Percentiles rank a stretch among this genome's conserved stretches.
These are phyloP conservation scores for Hesperophylax magnus DNA, from an alignment of 1,140 invertebrate genomes.

Conservation along the genomic window DNA sequence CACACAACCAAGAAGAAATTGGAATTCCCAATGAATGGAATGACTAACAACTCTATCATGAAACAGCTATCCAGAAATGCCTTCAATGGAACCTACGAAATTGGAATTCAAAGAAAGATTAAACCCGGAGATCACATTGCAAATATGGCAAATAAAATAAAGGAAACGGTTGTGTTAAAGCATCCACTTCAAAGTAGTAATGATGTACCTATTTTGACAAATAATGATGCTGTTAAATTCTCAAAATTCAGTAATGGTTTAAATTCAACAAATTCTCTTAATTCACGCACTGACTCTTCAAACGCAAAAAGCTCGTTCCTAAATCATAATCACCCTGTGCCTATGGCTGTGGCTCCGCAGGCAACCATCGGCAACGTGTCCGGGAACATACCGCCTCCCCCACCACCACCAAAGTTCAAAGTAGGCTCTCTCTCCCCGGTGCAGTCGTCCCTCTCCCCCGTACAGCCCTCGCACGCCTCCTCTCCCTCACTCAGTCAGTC, in stretches of 20 bases:
- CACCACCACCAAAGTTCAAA: constrained; percentile 45
- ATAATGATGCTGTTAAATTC: constrained; percentile 41
- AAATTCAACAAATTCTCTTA: background rate
- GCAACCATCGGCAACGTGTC: background rate
- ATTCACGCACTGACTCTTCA: background rate
- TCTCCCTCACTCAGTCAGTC: constrained; percentile 49
- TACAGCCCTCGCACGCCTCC: background rate
- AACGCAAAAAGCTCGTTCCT: constrained; percentile 14
- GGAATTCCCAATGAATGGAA: constrained; percentile 65
- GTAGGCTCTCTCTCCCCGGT: constrained; percentile 8
- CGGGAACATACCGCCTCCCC: constrained; percentile 39
- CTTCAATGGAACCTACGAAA: constrained; percentile 68
- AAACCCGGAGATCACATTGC: constrained; percentile 69
- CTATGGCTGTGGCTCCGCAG: background rate
- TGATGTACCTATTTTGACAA: background rate
- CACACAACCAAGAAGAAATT: constrained; percentile 18
- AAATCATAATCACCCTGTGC: background rate
- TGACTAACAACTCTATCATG: constrained; percentile 72
- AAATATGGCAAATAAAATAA: constrained; percentile 69
- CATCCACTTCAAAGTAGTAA: constrained; percentile 63
- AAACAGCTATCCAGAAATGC: constrained; percentile 70
- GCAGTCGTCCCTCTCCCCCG: background rate
- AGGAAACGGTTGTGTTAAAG: constrained; percentile 69
- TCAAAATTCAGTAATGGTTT: constrained; percentile 26
- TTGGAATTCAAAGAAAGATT: constrained; percentile 70